Percentiles rank a stretch among this genome's conserved stretches.
Conservation (phyloP, 2,113 vertebrate genomes). For the Pyrgilauda ruficollis region DNA sequence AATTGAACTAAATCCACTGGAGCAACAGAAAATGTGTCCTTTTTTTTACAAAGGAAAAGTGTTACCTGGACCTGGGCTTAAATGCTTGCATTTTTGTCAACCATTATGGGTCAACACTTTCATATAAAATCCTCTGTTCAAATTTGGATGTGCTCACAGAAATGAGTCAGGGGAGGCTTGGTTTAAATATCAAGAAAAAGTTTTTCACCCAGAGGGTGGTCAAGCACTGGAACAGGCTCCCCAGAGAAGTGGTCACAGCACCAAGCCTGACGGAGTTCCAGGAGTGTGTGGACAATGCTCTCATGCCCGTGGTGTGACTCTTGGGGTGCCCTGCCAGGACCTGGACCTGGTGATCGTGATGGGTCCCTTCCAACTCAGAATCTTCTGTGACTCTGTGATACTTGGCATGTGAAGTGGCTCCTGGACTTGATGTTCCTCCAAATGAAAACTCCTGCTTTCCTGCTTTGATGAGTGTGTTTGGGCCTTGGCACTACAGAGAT, state of each 20-base stretch:
- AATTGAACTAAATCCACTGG: not conserved
- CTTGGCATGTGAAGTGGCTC: not conserved
- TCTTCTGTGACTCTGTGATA: not conserved
- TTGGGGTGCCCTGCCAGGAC: not conserved
- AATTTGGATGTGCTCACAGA: not conserved
- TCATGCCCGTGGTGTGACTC: not conserved
- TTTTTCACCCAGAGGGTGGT: not conserved
- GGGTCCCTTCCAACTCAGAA: not conserved
- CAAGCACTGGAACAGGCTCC: not conserved
- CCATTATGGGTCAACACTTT: not conserved
- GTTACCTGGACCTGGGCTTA: not conserved
- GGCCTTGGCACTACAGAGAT: not conserved
- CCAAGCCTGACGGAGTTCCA: not conserved
- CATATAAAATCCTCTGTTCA: not conserved
- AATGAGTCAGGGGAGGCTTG: not conserved
- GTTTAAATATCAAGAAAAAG: not conserved
- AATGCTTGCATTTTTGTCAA: not conserved
- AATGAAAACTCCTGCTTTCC: not conserved
- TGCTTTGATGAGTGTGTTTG: not conserved
- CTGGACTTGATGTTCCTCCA: not conserved
- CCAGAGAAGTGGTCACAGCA: no score
- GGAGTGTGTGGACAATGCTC: not conserved
- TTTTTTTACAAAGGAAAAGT: not conserved
- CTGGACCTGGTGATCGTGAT: rapidly evolving
- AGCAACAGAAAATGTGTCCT: not conserved